These are phyloP conservation scores for Loripinus fragilis DNA, from an alignment of 2,888 invertebrate genomes.

Conservation along the genomic window DNA sequence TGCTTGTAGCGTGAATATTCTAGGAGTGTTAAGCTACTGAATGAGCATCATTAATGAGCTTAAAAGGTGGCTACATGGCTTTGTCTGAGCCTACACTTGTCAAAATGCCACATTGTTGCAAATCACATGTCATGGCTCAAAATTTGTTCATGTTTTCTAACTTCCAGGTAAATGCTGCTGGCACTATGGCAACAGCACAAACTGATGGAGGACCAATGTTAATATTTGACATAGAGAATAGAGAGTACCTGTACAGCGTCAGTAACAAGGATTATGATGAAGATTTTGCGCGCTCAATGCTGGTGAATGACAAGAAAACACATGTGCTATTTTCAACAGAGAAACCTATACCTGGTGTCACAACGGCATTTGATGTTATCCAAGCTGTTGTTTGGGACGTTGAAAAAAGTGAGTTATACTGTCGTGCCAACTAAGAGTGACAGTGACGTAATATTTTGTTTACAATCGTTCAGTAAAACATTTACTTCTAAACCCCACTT, in stretches of 20 bases:
- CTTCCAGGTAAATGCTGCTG: slow-evolving; percentile 38
- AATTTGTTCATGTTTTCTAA: background rate
- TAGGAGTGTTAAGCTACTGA: too few relatives aligned
- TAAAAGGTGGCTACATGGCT: background rate
- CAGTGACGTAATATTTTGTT: too few relatives aligned
- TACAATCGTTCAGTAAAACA: too few relatives aligned
- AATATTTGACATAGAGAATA: slow-evolving; percentile 35
- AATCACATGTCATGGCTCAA: background rate
- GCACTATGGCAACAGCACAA: slow-evolving; percentile 35
- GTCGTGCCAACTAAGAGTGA: too few relatives aligned
- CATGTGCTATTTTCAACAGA: slow-evolving; percentile 33
- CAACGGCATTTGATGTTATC: slow-evolving; percentile 29
- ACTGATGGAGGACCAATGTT: slow-evolving; percentile 38
- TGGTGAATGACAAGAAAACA: slow-evolving; percentile 29
- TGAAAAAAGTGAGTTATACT: slow-evolving; percentile 41
- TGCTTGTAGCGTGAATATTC: too few relatives aligned
- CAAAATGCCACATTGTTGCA: too few relatives aligned
- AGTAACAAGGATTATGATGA: slow-evolving; percentile 13
- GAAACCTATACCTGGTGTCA: slow-evolving; percentile 5
- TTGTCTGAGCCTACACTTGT: background rate
- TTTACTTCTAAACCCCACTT: too few relatives aligned
- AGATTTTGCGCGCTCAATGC: slow-evolving; percentile 21
- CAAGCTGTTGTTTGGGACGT: slow-evolving; percentile 49
- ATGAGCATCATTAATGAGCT: background rate
- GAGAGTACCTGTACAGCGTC: slow-evolving; percentile 36